These are phyloP conservation scores for Rhabditoides inermis DNA, from an alignment of 2,888 invertebrate species.

Conservation along the genomic window DNA sequence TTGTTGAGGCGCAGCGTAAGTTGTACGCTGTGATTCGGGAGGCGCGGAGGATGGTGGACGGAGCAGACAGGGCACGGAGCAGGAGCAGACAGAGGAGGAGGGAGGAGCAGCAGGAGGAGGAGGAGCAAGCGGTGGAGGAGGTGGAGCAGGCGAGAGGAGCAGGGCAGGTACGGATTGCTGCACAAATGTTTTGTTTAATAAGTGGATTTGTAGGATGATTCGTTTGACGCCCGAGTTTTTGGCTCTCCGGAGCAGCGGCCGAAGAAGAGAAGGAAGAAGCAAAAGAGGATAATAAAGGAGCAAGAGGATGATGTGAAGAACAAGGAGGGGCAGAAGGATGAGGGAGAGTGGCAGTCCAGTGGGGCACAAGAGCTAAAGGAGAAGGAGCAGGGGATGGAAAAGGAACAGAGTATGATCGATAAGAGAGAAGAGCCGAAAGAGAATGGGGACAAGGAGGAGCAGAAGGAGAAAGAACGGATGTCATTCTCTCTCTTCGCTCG, in stretches of 20 bases:
- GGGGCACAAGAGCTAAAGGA: not conserved
- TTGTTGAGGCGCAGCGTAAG: too few relatives aligned
- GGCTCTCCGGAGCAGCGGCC: too few relatives aligned
- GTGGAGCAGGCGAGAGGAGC: too few relatives aligned
- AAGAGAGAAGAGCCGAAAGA: not conserved
- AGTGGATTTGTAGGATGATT: not conserved
- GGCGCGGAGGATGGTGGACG: too few relatives aligned
- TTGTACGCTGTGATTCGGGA: too few relatives aligned
- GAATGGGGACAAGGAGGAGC: not conserved
- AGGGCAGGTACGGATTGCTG: too few relatives aligned
- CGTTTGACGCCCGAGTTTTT: not conserved
- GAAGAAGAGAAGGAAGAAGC: not conserved
- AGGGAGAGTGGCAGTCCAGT: not conserved
- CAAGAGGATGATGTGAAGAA: not conserved
- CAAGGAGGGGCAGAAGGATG: not conserved
- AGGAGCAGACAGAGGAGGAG: too few relatives aligned
- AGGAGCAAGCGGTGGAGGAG: too few relatives aligned
- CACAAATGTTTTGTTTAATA: too few relatives aligned
- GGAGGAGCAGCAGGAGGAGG: too few relatives aligned
- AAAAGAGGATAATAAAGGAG: not conserved
- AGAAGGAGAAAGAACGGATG: not conserved
- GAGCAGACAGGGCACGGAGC: too few relatives aligned
- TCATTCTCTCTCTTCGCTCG: too few relatives aligned
- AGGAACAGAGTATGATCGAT: not conserved
- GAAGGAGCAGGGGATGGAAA: not conserved